Evolutionary conservation across 2,113 vertebrate species (phyloP), one percentile per base, ranked within the genome.

Genomic region (Naja naja): DNA sequence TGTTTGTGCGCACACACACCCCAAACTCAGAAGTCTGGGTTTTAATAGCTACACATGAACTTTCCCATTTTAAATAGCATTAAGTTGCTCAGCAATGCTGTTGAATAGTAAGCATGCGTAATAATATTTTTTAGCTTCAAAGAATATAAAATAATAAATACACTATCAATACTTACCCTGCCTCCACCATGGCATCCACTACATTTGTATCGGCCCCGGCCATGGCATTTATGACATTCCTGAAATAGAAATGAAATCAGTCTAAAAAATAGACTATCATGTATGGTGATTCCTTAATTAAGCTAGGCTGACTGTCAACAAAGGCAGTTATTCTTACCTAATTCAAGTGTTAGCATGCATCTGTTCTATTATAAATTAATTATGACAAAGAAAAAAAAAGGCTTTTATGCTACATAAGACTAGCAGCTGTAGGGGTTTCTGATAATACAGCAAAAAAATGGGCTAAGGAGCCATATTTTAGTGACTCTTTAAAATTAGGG

Each of bases 221-320:
- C 97, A 0, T 93, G 95, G 85, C 98, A 98, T 8, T 95, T 96
- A 97, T 98, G 98, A 49, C 98, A 98, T 25, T 93, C 52, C 98
- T 97, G 94, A 22, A 91, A 96, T 34, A 22, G 34, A 91, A 90
- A 90, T 0, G 0, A 92, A 92, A 87, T 23, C 11, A 52, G 49
- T 52, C 49, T 12, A 52, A 11, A 52, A 92, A 92, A 87, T 14
- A 85, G 30, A 91, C 49, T n/a, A 18, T n/a, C 34, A 9, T 52
- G 27, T 39, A 54, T 87, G 30, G 27, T 60, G 85, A 93, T 93
- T 92, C 20, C 54, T 94, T 43, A 85, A 30, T 85, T 0, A 0
- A 88, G 54, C 93, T 53, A 53, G 56, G 5, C 55, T 64, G 45
- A 45, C 69, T 74, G n/a, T 34, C n/a, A 74, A 74, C n/a, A 34